Base-by-base conservation (phyloP, 2,113 vertebrate genomes). In the Rhadina sibilatrix region DNA sequence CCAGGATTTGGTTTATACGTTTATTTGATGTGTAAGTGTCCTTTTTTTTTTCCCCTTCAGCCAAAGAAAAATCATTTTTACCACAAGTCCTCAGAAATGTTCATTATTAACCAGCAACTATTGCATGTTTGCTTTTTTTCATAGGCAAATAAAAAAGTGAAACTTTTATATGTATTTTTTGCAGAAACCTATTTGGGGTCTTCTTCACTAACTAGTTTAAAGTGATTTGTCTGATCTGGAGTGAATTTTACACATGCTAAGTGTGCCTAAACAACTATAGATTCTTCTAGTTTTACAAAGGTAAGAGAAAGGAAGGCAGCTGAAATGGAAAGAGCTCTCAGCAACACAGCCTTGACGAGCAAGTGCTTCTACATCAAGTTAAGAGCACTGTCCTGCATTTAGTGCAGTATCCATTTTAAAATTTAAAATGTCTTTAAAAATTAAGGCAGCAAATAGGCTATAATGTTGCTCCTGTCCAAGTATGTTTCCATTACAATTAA, bases 361-460 rank as follows among this genome's bases (percentile, higher is more conserved):
- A 96, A 89, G 37, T 77, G 75, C 82, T 94, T 81, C 88, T 77
- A 81, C 69, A 89, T 40, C 38, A 61, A 85, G 74, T 75, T 92
- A 94, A 93, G 81, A 96, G 78, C 59, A 75, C 33, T 90, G 68
- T 80, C n/a, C 60, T 87, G 83, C 83, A 83, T 90, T 83, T 37
- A 57, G 72, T 71, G 57, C 90, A 97, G 91, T 46, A 85, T 66
- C 88, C 64, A 78, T 97, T 96, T 97, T 96, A 94, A 98, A 97
- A 97, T 97, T 92, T 94, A 97, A 97, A 97, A 97, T 90, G 92
- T 93, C 91, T 96, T 97, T 96, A 91, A 98, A 98, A 98, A 97
- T 97, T 91, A 97, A 98, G 97, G 91, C 85, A 94, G 82, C 88
- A 94, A 97, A 97, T 94, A 97, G 93, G 74, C 93, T 95, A 44